phyloP scores from a whole-genome alignment of 2,888 invertebrate species.

The Argynnis bischoffii region DNA sequence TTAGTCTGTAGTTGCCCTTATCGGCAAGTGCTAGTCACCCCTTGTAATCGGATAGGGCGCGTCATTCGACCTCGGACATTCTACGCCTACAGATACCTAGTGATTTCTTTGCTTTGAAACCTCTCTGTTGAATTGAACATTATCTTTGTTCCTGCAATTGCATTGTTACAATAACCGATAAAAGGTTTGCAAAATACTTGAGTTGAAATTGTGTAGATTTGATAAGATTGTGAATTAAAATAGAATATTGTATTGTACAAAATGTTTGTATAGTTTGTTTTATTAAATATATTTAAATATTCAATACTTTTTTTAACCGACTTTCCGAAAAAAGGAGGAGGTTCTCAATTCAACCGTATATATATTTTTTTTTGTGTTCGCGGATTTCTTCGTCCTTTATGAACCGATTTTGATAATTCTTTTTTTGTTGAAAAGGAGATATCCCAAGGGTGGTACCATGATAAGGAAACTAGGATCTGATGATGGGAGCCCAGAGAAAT shows the following conservation, averaged over 20 bases:
- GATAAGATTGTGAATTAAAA: background rate
- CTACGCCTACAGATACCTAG: slow-evolving; percentile 17
- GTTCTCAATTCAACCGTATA: too few relatives aligned
- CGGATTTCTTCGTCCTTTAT: too few relatives aligned
- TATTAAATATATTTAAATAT: too few relatives aligned
- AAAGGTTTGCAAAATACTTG: background rate
- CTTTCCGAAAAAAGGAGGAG: too few relatives aligned
- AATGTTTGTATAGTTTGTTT: background rate
- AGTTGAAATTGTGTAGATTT: background rate
- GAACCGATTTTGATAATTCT: too few relatives aligned
- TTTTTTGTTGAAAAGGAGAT: too few relatives aligned
- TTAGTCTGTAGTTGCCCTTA: slow-evolving; percentile 9
- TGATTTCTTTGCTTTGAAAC: slow-evolving; percentile 24
- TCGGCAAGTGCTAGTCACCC: slow-evolving; percentile 18
- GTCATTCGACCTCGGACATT: slow-evolving; percentile 17
- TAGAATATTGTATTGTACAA: background rate
- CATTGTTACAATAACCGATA: slow-evolving; percentile 9
- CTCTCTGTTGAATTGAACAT: slow-evolving; percentile 20
- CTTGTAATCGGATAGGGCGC: slow-evolving; percentile 24
- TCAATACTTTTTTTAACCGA: too few relatives aligned
- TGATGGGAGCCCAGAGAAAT: too few relatives aligned
- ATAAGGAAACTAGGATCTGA: too few relatives aligned
- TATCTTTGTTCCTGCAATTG: slow-evolving; percentile 13
- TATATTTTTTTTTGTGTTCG: too few relatives aligned
- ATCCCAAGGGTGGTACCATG: too few relatives aligned